These are phyloP conservation scores for Cydia splendana DNA, from an alignment of 1,140 invertebrate species.

Conservation along the genomic window DNA sequence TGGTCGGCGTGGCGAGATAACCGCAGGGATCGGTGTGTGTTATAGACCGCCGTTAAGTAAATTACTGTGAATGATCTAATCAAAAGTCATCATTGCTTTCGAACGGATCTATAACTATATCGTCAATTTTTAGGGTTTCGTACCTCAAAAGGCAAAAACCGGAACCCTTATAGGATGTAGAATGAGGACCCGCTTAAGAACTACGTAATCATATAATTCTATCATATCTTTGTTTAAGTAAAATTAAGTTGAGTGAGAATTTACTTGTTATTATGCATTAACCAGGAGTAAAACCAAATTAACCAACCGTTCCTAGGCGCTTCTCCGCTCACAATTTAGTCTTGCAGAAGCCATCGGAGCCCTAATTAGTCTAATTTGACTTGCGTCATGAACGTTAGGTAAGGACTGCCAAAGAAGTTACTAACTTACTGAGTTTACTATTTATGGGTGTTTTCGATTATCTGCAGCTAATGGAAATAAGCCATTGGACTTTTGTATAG, in stretches of 20 bases:
- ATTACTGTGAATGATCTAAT: background rate
- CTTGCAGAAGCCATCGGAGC: constrained; percentile 8
- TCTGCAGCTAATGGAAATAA: background rate
- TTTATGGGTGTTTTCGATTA: constrained; percentile 14
- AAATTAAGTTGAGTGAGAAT: too few relatives aligned
- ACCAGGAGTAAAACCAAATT: background rate
- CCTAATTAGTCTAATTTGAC: constrained; percentile 29
- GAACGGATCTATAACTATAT: too few relatives aligned
- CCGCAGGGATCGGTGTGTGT: background rate
- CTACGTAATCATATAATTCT: too few relatives aligned
- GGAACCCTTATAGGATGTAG: too few relatives aligned
- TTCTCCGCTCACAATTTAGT: background rate
- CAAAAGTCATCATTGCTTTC: background rate
- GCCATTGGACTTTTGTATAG: background rate
- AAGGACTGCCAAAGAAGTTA: background rate
- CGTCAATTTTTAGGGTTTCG: too few relatives aligned
- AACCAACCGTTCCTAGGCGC: background rate
- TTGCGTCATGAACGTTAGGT: constrained; percentile 10
- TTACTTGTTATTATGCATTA: background rate
- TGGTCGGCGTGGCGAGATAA: background rate
- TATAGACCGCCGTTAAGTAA: background rate
- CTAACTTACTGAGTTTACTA: background rate
- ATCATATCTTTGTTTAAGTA: too few relatives aligned
- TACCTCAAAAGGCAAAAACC: too few relatives aligned
- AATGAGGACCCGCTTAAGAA: too few relatives aligned